These are phyloP conservation scores for Diplolepis rosae DNA, from an alignment of 2,888 invertebrate genomes.

Conservation along the genomic window DNA sequence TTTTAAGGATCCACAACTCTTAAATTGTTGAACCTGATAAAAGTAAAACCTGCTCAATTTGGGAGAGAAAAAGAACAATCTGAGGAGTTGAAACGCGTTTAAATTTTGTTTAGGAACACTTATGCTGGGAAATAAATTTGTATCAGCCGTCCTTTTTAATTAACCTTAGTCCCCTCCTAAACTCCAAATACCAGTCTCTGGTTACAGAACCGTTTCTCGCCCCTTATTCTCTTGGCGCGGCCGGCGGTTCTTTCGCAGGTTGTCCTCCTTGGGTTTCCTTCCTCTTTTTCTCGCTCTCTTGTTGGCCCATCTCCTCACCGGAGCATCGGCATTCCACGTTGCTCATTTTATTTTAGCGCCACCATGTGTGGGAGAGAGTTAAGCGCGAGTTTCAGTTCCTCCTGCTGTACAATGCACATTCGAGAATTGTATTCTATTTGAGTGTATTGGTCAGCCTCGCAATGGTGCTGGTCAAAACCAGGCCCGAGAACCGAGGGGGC, in stretches of 20 bases:
- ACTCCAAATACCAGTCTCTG: conserved; percentile 16
- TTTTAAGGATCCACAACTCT: too few relatives aligned
- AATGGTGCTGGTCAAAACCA: background rate
- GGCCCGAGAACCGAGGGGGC: conserved; percentile 46
- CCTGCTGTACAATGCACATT: conserved; percentile 10
- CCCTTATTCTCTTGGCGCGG: background rate
- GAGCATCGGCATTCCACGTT: conserved; percentile 66
- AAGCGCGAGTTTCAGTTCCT: conserved; percentile 13
- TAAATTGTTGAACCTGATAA: background rate
- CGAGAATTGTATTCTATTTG: background rate
- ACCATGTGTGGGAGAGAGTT: conserved; percentile 60
- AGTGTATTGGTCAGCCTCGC: background rate
- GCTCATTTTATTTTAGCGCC: conserved; percentile 72
- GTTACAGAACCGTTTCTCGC: conserved; percentile 27
- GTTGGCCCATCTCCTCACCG: conserved; percentile 42
- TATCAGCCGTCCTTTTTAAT: conserved; percentile 15
- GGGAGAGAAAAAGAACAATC: too few relatives aligned
- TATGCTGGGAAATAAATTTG: conserved; percentile 14
- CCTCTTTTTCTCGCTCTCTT: conserved; percentile 17
- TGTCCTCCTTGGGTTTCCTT: conserved; percentile 11
- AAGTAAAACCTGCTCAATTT: background rate
- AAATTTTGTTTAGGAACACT: background rate
- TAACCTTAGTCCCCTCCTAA: background rate
- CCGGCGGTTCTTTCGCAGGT: conserved; percentile 7
- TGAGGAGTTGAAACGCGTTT: background rate